phyloP scores from a whole-genome alignment of 2,797 vertebrate genomes.

The Rhyacichthys aspro region DNA sequence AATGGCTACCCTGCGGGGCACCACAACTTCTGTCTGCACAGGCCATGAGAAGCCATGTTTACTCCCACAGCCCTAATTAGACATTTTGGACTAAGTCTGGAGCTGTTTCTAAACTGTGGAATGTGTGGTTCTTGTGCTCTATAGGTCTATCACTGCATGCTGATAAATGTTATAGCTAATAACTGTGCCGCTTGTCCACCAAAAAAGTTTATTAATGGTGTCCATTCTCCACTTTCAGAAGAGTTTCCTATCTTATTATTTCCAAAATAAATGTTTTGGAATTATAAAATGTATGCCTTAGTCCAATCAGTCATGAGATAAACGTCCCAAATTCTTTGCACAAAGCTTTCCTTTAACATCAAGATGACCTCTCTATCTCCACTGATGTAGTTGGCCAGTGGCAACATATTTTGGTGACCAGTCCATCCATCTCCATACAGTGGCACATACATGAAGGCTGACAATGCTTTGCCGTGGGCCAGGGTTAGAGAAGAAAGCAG shows the following conservation, averaged over 20 bases:
- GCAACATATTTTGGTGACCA: conserved; percentile 19
- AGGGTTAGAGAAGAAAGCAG: conserved; percentile 47
- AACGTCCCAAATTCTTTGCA: neutral
- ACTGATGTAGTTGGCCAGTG: neutral
- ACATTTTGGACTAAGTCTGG: conserved; percentile 23
- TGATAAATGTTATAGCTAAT: too few relatives aligned
- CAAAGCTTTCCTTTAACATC: conserved; percentile 1
- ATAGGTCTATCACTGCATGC: too few relatives aligned
- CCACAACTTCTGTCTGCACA: conserved; percentile 64
- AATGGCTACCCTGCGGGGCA: conserved; percentile 61
- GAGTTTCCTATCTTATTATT: too few relatives aligned
- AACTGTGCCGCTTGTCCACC: too few relatives aligned
- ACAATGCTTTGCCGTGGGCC: conserved; percentile 44
- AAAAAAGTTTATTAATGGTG: too few relatives aligned
- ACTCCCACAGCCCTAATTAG: conserved; percentile 24
- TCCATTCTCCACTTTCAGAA: too few relatives aligned
- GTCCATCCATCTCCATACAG: conserved; percentile 57
- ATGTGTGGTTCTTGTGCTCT: neutral
- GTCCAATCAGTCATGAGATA: too few relatives aligned
- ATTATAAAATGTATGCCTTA: too few relatives aligned
- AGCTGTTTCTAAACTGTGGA: neutral
- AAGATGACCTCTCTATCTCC: conserved; percentile 7
- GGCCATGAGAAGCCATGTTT: conserved; percentile 43
- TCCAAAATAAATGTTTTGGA: too few relatives aligned
- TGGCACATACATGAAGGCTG: conserved; percentile 53